phyloP scores from a whole-genome alignment of 2,113 vertebrate genomes.

The Oceanites oceanicus region DNA sequence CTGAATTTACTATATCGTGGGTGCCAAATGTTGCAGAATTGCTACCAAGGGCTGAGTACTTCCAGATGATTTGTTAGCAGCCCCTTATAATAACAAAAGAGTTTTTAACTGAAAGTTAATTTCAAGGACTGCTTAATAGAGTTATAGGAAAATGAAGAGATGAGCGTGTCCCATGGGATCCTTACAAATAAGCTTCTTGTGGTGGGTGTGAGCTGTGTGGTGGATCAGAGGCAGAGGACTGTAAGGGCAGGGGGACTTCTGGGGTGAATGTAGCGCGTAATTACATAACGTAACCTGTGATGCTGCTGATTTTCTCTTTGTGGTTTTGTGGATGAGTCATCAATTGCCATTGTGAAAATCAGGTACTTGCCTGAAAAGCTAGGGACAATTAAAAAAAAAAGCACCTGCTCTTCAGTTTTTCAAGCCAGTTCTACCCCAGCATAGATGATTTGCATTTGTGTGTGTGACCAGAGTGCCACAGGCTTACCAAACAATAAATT shows the following conservation, averaged over 20 bases:
- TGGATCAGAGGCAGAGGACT: background rate
- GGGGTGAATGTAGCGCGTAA: background rate
- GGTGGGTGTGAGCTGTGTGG: background rate
- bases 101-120: background rate
- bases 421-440: background rate
- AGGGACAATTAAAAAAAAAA: background rate
- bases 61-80: background rate
- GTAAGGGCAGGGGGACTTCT: background rate
- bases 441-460: background rate
- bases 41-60: background rate
- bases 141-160: background rate
- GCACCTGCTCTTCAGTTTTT: background rate
- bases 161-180: background rate
- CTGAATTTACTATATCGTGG: background rate
- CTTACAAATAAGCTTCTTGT: background rate
- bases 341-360: background rate
- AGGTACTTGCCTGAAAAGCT: background rate
- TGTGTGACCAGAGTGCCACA: background rate
- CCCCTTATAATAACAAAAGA: background rate
- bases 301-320: background rate
- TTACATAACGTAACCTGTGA: background rate
- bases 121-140: background rate
- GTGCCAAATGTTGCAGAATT: background rate
- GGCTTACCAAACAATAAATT: background rate
- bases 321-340: background rate